Base-by-base conservation (phyloP, 2,113 vertebrate species). In the Cacatua alba region DNA sequence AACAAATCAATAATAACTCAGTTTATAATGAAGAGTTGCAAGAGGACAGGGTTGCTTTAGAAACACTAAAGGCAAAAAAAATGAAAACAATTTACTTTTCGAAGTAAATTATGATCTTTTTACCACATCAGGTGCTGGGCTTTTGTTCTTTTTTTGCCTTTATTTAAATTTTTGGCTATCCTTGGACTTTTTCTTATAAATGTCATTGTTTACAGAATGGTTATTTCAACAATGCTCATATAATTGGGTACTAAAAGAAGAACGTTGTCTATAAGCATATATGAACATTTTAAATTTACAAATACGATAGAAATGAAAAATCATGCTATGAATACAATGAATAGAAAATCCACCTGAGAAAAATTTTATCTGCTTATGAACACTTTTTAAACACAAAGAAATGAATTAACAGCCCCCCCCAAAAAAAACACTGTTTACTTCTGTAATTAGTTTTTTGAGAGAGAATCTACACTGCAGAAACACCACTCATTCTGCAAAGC, bases 101-200 rank as follows among this genome's bases (percentile, higher is more conserved):
- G 51, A 39, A 67, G 3, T 67, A 75, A 75, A 13, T 59, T 23
- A n/a, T 59, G 57, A 35, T 24, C 31, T 74, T 74, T 39, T 5
- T 83, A 57, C 3, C 5, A 16, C 24, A 52, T 26, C 4, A 44
- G 17, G 21, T 21, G 10, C 26, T 71, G 16, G 6, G 2, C 0
- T 7, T 46, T 39, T 43, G 7, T 48, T 15, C 1, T 20, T 43
- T 37, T 19, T 21, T n/a, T 2, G 1, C 10, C 0, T 4, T 37
- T 60, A 59, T 52, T 35, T 46, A 26, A 23, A 8, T 23, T 65
- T 4, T 44, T 88, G 10, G 5, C 11, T 72, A 8, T 77, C 11
- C 9, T 63, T 63, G 46, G n/a, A 35, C 13, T 23, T 74, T 59
- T 88, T 70, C 19, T 51, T 88, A 62, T 10, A 63, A 67, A 35